A percentile compares a stretch with the other conserved stretches of the same genome.
Evolutionary conservation across 2,113 vertebrate species (phyloP).

Genomic region (Rhegmatorhina hoffmannsi): DNA sequence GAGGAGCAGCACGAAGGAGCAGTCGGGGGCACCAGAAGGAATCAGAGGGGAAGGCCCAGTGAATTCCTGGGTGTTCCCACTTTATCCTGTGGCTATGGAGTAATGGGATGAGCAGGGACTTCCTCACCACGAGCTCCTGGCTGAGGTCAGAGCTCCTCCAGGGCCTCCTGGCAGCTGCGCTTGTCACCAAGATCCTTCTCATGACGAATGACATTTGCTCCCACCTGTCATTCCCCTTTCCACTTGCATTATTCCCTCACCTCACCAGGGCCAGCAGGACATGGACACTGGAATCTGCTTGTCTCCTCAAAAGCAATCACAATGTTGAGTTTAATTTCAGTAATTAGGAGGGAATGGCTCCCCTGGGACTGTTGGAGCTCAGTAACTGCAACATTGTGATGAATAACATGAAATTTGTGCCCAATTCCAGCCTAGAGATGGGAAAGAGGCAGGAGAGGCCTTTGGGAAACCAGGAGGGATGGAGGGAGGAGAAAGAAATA

Average conservation of each 20-base stretch:
- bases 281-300: background rate
- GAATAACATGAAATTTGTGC: background rate
- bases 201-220: background rate
- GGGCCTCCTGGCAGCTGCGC: background rate
- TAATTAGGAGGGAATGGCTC: background rate
- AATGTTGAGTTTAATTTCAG: background rate
- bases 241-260: rapidly evolving
- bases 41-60: too few relatives aligned
- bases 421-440: rapidly evolving
- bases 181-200: rapidly evolving
- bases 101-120: background rate
- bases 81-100: rapidly evolving
- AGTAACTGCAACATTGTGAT: background rate
- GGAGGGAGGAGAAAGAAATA: background rate
- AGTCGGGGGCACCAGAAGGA: background rate
- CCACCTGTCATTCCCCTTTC: background rate
- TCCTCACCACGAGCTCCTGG: background rate
- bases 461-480: background rate
- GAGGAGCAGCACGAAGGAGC: background rate
- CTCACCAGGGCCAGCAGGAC: background rate
- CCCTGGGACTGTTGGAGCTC: background rate
- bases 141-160: background rate
- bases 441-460: background rate
- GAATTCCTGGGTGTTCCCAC: background rate
- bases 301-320: background rate